These are phyloP conservation scores for Hydrozoanthus tunicans DNA, from an alignment of 64 coral and sea anemone genomes.

Conservation along the genomic window DNA sequence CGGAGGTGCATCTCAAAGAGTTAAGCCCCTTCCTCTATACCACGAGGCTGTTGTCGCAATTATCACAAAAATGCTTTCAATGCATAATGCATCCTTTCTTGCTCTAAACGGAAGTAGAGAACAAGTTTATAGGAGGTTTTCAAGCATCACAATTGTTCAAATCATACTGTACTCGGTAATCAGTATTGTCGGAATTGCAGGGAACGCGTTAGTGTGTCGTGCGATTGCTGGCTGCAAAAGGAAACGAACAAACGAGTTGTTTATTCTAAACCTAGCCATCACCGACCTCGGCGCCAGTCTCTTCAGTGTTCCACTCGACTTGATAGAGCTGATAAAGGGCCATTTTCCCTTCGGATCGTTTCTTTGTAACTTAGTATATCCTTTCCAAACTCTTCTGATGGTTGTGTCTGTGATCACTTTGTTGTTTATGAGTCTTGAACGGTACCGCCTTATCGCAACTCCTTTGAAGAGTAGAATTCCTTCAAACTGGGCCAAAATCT, in stretches of 20 bases:
- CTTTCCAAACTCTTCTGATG: conserved; percentile 53
- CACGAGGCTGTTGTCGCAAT: background rate
- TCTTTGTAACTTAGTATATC: conserved; percentile 35
- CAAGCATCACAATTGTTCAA: conserved; percentile 7
- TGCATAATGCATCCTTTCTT: background rate
- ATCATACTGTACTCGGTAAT: conserved; percentile 25
- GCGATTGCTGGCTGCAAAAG: conserved; percentile 18
- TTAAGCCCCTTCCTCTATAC: background rate
- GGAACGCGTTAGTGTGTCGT: conserved; percentile 22
- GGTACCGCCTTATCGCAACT: conserved; percentile 35
- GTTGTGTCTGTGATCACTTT: conserved; percentile 36
- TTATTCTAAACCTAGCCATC: conserved; percentile 32
- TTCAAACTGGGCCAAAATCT: background rate
- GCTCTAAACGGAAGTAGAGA: background rate
- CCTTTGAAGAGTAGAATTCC: conserved; percentile 36
- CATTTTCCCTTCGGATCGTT: conserved; percentile 31
- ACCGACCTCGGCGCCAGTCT: conserved; percentile 31
- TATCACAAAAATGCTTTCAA: background rate
- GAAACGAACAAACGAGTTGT: conserved; percentile 38
- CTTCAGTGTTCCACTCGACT: conserved; percentile 24
- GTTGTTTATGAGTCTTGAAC: conserved; percentile 47
- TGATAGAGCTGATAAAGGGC: conserved; percentile 40
- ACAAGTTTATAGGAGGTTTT: background rate
- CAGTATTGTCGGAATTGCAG: conserved; percentile 17
- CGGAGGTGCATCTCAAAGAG: background rate